phyloP scores from a whole-genome alignment of 2,888 invertebrate species.

The Colletes collaris region DNA sequence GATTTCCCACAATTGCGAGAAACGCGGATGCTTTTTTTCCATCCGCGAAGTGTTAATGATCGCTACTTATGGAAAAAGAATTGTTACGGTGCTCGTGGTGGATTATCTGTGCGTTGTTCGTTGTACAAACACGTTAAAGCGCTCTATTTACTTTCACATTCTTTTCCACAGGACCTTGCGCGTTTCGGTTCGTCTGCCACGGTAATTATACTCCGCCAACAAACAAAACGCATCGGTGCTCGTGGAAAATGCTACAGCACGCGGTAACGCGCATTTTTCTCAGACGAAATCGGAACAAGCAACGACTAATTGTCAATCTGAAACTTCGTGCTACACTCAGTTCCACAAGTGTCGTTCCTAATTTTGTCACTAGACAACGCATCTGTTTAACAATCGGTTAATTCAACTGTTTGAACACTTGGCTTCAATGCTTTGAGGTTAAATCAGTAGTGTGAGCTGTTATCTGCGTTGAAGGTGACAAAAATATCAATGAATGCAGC shows the following conservation, averaged over 20 bases:
- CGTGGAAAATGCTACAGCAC: neutral
- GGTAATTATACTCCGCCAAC: neutral
- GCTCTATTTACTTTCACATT: constrained; percentile 47
- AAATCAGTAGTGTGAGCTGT: too few species aligned
- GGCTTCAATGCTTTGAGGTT: too few species aligned
- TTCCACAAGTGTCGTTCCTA: too few species aligned
- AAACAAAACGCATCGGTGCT: neutral
- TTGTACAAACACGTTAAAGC: constrained; percentile 9
- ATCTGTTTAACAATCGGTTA: too few species aligned
- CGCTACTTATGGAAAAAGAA: constrained; percentile 9
- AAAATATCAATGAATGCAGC: too few species aligned
- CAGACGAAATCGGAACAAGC: too few species aligned
- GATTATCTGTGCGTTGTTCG: constrained; percentile 11
- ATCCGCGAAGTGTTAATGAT: constrained; percentile 27
- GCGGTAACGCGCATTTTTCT: neutral
- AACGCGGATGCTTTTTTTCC: neutral
- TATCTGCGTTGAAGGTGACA: too few species aligned
- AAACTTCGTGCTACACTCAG: too few species aligned
- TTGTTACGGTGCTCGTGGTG: too few species aligned
- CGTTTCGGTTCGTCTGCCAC: constrained; percentile 4
- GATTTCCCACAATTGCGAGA: neutral
- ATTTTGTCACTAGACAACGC: too few species aligned
- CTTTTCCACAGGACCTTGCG: constrained; percentile 31
- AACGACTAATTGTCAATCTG: too few species aligned
- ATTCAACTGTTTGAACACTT: too few species aligned